A percentile compares a stretch with the other conserved stretches of the same genome.
phyloP scores from a whole-genome alignment of 2,888 invertebrate species.

The Acleris sparsana region DNA sequence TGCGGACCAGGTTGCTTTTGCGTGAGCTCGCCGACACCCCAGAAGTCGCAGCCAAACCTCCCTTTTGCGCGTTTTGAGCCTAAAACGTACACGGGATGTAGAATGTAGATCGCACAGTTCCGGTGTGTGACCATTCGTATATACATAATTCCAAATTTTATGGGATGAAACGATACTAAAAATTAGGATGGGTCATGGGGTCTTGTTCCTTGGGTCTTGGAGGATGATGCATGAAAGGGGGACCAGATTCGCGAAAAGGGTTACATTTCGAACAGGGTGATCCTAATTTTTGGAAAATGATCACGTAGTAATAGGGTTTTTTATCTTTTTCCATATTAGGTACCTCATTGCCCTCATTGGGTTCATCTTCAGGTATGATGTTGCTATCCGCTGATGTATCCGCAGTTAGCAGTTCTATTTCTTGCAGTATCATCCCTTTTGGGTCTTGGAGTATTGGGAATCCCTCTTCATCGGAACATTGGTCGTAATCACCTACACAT shows the following conservation, averaged over 20 bases:
- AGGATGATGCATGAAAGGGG: no score
- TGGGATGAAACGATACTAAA: no score
- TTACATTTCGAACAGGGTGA: no score
- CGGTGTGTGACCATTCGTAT: no score
- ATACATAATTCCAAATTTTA: no score
- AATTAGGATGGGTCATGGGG: no score
- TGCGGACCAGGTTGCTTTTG: slow-evolving; percentile 60
- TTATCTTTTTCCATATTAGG: neutral
- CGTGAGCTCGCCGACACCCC: slow-evolving; percentile 57
- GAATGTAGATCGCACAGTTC: neutral
- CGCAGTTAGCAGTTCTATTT: slow-evolving; percentile 63
- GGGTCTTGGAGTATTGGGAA: slow-evolving; percentile 64
- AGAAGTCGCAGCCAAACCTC: slow-evolving; percentile 49
- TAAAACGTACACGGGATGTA: neutral
- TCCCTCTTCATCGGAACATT: slow-evolving; percentile 66
- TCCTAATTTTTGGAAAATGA: no score
- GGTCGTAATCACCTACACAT: slow-evolving; percentile 69
- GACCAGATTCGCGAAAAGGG: no score
- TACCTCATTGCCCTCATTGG: slow-evolving; percentile 40
- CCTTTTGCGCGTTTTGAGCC: slow-evolving; percentile 5
- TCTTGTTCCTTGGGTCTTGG: no score
- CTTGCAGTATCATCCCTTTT: slow-evolving; percentile 66
- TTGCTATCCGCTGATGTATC: slow-evolving; percentile 53
- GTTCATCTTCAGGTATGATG: slow-evolving; percentile 27
- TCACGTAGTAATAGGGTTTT: no score